Evolutionary conservation across 64 coral and sea anemone genomes (phyloP).

Genomic region (Exaiptasia diaphana): DNA sequence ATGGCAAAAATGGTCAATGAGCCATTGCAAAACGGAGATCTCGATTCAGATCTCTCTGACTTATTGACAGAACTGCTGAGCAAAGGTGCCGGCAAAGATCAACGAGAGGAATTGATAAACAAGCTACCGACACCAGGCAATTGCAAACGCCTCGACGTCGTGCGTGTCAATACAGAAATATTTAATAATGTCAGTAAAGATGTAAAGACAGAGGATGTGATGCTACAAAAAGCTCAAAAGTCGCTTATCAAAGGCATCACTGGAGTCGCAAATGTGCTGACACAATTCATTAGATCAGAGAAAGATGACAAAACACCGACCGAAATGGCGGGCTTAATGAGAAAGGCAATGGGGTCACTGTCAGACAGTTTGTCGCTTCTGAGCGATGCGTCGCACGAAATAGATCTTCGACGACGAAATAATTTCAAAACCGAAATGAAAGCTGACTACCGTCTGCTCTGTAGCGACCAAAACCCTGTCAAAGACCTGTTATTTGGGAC

Average conservation of each 20-base stretch:
- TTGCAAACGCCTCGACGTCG: constrained; percentile 23
- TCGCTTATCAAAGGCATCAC: constrained; percentile 31
- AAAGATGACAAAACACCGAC: not conserved
- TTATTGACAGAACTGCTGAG: constrained; percentile 10
- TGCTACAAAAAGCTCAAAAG: constrained; percentile 41
- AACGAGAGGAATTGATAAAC: constrained; percentile 16
- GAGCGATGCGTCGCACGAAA: constrained; percentile 5
- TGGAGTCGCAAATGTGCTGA: constrained; percentile 10
- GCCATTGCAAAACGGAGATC: constrained; percentile 11
- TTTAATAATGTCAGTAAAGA: constrained; percentile 30
- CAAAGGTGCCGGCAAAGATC: constrained; percentile 33
- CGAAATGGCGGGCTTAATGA: not conserved
- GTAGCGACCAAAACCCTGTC: constrained; percentile 34
- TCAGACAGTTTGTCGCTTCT: constrained; percentile 25
- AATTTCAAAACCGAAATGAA: constrained; percentile 21
- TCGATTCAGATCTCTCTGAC: constrained; percentile 4
- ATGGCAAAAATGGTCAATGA: constrained; percentile 45
- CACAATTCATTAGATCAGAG: not conserved
- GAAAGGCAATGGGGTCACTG: not conserved
- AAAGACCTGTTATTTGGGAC: constrained; percentile 22
- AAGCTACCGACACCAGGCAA: constrained; percentile 31
- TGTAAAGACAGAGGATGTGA: constrained; percentile 21
- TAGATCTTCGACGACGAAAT: constrained; percentile 15
- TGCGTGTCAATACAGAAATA: constrained; percentile 30
- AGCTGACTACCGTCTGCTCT: constrained; percentile 12